Evolutionary conservation across 2,888 invertebrate species (phyloP), one percentile per base, ranked within the genome.

Genomic region (Anoplius nigerrimus): DNA sequence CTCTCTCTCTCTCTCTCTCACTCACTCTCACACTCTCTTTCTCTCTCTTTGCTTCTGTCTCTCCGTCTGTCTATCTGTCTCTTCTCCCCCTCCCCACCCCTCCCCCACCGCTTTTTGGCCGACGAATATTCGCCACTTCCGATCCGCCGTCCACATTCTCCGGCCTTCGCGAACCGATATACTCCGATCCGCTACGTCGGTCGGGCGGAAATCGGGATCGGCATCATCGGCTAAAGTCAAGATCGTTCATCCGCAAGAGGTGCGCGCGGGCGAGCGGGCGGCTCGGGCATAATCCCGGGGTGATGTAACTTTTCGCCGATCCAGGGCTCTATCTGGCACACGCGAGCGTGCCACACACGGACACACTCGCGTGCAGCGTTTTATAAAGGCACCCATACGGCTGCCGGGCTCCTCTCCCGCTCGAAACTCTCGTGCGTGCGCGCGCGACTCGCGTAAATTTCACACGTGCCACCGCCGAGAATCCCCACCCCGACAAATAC

Each of bases 271-370:
- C 34, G 34, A 69, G 59, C 16, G 16, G 51, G 13, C 57, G 62
- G 42, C 53, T 66, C 71, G 48, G 54, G 18, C 43, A 15, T 20
- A n/a, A 43, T 22, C 16, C 56, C 64, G 63, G 66, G 67, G 69
- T 81, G 82, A 82, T 79, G 80, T 79, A 78, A 82, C 76, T 66
- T 48, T 63, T 62, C n/a, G 62, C 67, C 56, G 62, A 65, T 78
- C 66, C 69, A 68, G 57, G 8, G n/a, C n/a, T 18, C 61, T 69
- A 67, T 79, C 71, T 66, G 48, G 69, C 69, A 59, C 71, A 67
- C 74, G 63, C 48, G 16, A 48, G n/a, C 5, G 2, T 8, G 16
- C n/a, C n/a, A n/a, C n/a, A n/a, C n/a, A 18, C 48, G n/a, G 11
- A 34, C 53, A 21, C 53, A 22, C 53, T n/a, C 48, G 21, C 21